A percentile compares a stretch with the other conserved stretches of the same genome.
Evolutionary conservation across 53 echinoderm and acorn worm genomes (phyloP).

Genomic region (Apostichopus leukothele): DNA sequence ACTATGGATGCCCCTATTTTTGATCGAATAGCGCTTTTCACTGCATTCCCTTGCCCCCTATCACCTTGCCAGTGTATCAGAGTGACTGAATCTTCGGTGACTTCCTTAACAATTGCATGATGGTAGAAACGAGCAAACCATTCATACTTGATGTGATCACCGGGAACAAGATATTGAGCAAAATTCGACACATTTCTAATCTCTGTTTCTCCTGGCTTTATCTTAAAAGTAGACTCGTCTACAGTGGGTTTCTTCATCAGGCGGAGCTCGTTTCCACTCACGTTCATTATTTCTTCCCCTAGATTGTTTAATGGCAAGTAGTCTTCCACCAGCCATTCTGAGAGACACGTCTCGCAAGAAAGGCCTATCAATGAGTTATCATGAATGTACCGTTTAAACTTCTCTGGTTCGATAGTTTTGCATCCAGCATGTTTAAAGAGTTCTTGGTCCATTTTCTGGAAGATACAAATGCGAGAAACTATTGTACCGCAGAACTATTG

Average conservation of each 20-base stretch:
- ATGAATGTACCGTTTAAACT: background rate
- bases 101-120: slow-evolving; percentile 11
- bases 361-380: background rate
- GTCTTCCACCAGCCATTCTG: background rate
- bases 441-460: background rate
- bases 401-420: background rate
- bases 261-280: background rate
- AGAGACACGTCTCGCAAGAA: background rate
- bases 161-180: background rate
- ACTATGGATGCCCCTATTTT: background rate
- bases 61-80: background rate
- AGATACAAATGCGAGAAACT: too few relatives aligned
- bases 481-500: too few relatives aligned
- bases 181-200: background rate
- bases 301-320: background rate
- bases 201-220: background rate
- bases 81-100: background rate
- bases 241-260: background rate
- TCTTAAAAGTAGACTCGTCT: background rate
- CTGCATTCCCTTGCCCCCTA: background rate
- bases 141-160: slow-evolving; percentile 13
- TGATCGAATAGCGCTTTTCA: background rate
- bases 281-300: background rate
- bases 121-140: background rate
- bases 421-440: background rate